These are phyloP conservation scores for Chaetodon trifascialis DNA, from an alignment of 2,113 vertebrate genomes.

Conservation along the genomic window DNA sequence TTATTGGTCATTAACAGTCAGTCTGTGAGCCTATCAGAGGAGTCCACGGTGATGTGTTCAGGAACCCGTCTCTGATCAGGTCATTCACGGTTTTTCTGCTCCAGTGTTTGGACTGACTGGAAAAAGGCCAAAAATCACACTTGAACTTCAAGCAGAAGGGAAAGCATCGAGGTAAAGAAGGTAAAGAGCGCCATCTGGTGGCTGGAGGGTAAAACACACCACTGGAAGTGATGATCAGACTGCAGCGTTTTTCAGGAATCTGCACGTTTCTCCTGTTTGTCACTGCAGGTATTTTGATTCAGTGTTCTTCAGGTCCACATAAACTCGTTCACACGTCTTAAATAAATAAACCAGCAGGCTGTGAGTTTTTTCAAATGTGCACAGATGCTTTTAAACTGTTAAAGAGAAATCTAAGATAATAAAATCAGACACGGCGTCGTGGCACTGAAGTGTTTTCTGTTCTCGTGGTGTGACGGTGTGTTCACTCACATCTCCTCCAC, in stretches of 20 bases:
- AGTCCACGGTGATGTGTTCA: background rate
- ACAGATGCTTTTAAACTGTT: no score
- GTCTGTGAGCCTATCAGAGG: background rate
- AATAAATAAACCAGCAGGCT: background rate
- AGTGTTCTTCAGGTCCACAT: no score
- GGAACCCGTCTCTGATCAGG: background rate
- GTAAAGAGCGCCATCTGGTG: conserved; percentile 46
- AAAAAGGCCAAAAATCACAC: no score
- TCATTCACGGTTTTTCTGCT: background rate
- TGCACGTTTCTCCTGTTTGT: no score
- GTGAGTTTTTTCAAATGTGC: background rate
- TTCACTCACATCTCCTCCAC: conserved; percentile 92
- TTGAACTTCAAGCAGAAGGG: background rate
- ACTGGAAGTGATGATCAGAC: background rate
- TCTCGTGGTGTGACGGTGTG: no score
- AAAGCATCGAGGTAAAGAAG: background rate
- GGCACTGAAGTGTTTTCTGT: no score
- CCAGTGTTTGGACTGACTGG: no score
- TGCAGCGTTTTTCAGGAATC: no score
- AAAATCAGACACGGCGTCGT: no score
- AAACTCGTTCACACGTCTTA: no score
- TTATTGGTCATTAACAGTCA: background rate
- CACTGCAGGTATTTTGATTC: no score
- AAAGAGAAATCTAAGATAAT: no score
- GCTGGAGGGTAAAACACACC: background rate